A percentile compares a stretch with the other conserved stretches of the same genome.
phyloP scores from a whole-genome alignment of 2,797 vertebrate species.

The Sebastes nivosus region DNA sequence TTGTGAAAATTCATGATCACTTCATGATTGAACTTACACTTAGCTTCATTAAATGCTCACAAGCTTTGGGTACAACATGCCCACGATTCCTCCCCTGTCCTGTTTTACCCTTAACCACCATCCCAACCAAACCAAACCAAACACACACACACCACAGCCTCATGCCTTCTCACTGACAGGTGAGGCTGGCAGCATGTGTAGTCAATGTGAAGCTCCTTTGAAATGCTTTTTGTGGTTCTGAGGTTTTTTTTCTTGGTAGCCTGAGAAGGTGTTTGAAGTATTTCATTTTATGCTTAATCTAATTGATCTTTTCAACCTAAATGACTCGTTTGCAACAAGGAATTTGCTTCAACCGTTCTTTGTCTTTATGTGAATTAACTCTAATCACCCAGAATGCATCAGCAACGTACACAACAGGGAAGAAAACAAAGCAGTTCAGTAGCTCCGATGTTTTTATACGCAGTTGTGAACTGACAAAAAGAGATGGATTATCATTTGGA shows the following conservation, averaged over 20 bases:
- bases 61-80: neutral
- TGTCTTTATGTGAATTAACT: neutral
- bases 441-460: accelerated
- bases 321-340: neutral
- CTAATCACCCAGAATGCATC: neutral
- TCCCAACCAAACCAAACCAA: neutral
- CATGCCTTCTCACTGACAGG: neutral
- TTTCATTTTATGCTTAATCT: too few relatives aligned
- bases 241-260: neutral
- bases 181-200: neutral
- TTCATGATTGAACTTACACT: too few relatives aligned
- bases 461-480: constrained; percentile 2
- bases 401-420: neutral
- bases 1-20: too few relatives aligned
- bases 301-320: neutral
- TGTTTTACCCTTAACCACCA: constrained; percentile 2
- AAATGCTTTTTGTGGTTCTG: neutral
- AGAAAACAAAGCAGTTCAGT: neutral
- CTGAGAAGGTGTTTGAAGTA: too few relatives aligned
- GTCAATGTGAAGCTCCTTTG: neutral
- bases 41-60: neutral
- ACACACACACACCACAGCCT: neutral
- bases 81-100: neutral
- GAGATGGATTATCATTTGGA: neutral
- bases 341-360: neutral